phyloP scores from a whole-genome alignment of 2,113 vertebrate species.

The Regulus satrapa region DNA sequence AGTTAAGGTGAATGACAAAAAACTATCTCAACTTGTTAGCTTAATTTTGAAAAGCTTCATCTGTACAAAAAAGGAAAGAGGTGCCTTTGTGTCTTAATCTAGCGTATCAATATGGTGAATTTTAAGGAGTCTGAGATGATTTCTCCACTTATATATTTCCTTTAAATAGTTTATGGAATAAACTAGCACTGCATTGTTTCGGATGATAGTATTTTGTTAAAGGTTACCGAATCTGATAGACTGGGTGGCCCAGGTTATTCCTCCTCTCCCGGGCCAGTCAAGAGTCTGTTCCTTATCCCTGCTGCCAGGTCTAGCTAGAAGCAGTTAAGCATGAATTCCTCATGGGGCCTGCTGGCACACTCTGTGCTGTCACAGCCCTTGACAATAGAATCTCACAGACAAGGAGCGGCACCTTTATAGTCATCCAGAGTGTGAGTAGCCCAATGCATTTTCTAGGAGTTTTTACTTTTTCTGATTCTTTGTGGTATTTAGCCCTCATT shows the following conservation, averaged over 20 bases:
- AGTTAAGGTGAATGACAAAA: background rate
- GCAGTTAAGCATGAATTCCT: background rate
- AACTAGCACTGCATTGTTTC: background rate
- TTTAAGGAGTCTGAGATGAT: background rate
- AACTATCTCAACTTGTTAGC: background rate
- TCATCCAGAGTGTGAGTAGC: background rate
- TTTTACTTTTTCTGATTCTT: background rate
- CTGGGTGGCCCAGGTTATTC: background rate
- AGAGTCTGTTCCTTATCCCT: background rate
- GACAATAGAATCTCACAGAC: background rate
- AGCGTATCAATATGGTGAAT: background rate
- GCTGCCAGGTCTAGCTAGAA: background rate
- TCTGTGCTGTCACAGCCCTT: background rate
- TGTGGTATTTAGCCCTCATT: background rate
- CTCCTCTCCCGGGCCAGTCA: background rate
- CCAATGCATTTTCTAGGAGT: background rate
- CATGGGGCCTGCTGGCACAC: background rate
- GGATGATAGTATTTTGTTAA: background rate
- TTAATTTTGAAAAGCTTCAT: background rate
- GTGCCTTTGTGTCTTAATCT: background rate
- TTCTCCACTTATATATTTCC: background rate
- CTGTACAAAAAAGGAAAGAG: background rate
- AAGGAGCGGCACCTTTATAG: background rate
- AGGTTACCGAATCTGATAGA: background rate
- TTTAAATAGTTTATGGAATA: background rate